Evolutionary conservation across 2,888 invertebrate species (phyloP).

Genomic region (Scotopteryx bipunctaria): DNA sequence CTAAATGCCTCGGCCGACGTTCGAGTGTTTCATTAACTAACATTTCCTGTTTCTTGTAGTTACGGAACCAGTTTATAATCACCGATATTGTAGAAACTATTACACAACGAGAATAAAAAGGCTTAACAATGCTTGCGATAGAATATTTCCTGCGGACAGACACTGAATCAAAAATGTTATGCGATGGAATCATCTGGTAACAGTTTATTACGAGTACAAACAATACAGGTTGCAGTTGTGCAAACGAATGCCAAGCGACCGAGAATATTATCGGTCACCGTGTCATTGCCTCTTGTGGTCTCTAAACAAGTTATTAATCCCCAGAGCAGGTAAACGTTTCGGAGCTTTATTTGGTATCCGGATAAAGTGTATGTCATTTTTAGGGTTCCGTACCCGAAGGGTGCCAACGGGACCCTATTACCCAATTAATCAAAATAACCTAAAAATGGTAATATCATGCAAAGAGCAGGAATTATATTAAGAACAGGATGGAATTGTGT

Average conservation of each 20-base stretch:
- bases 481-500: no score
- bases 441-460: no score
- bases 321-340: no score
- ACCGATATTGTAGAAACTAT: constrained; percentile 29
- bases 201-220: constrained; percentile 20
- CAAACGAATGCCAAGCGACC: constrained; percentile 50
- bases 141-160: neutral
- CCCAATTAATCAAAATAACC: no score
- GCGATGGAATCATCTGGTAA: neutral
- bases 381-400: no score
- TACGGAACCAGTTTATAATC: constrained; percentile 27
- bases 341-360: no score
- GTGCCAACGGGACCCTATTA: no score
- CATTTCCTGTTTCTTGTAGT: constrained; percentile 33
- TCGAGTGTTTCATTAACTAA: constrained; percentile 24
- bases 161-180: neutral
- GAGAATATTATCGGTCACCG: constrained; percentile 55
- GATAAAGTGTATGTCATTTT: no score
- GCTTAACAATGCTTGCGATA: constrained; percentile 10
- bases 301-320: no score
- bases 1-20: constrained; percentile 15
- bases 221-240: constrained; percentile 48
- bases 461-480: no score
- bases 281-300: constrained; percentile 62
- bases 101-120: constrained; percentile 31